Evolutionary conservation across 2,888 invertebrate genomes (phyloP).

Genomic region (Clistopyga incitator): DNA sequence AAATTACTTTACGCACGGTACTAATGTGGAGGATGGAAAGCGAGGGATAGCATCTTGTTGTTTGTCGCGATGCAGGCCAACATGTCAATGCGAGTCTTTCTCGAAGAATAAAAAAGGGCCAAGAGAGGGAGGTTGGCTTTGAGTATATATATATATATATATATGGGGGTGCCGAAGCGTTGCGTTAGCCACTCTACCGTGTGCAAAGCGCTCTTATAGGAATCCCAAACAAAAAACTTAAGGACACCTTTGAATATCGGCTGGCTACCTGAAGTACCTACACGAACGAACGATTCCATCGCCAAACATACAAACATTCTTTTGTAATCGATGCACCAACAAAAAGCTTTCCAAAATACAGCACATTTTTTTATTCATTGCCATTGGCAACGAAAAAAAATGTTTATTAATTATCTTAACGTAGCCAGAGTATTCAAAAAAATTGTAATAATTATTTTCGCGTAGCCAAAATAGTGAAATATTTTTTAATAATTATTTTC

Average conservation of each 20-base stretch:
- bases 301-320: too few relatives aligned
- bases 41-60: slow-evolving; percentile 60
- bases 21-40: slow-evolving; percentile 29
- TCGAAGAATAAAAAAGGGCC: slow-evolving; percentile 54
- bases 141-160: too few relatives aligned
- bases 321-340: background rate
- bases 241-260: slow-evolving; percentile 61
- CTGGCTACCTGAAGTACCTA: slow-evolving; percentile 69
- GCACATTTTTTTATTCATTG: background rate
- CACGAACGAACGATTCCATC: slow-evolving; percentile 5
- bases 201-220: slow-evolving; percentile 34
- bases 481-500: too few relatives aligned
- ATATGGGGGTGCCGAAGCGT: slow-evolving; percentile 67
- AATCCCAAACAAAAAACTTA: slow-evolving; percentile 61
- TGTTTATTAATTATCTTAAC: too few relatives aligned
- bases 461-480: too few relatives aligned
- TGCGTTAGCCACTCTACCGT: slow-evolving; percentile 28
- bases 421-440: too few relatives aligned
- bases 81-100: slow-evolving; percentile 71
- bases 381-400: background rate
- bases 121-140: slow-evolving; percentile 19
- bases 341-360: slow-evolving; percentile 13
- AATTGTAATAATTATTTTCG: too few relatives aligned
- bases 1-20: too few relatives aligned
- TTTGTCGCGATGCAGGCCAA: slow-evolving; percentile 71